These are phyloP conservation scores for Atta cephalotes DNA, from an alignment of 1,140 invertebrate genomes.

Conservation along the genomic window DNA sequence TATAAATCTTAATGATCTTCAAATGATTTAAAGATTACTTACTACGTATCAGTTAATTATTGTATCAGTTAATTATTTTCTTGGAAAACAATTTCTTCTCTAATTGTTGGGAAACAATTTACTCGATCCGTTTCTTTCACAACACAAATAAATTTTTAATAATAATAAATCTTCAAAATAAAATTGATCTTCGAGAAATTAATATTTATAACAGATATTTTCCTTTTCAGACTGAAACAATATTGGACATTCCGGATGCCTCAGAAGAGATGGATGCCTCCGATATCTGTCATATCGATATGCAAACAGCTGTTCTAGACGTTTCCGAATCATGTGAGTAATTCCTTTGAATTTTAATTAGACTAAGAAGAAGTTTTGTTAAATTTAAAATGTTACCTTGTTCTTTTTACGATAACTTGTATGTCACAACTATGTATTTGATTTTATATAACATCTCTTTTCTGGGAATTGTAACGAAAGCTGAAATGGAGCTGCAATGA, in stretches of 20 bases:
- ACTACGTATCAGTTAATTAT: not conserved
- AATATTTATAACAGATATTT: not conserved
- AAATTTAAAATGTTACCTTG: not conserved
- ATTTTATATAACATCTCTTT: not conserved
- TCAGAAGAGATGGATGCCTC: not conserved
- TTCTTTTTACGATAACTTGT: not conserved
- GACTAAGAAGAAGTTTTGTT: not conserved
- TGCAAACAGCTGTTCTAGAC: conserved; percentile 24
- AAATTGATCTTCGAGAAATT: not conserved
- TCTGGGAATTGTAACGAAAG: not conserved
- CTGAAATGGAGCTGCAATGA: not conserved
- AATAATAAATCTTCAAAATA: no score
- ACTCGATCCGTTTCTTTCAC: no score
- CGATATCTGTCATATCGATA: conserved; percentile 56
- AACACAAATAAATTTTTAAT: no score
- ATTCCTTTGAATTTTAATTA: not conserved
- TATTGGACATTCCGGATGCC: conserved; percentile 49
- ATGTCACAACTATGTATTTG: not conserved
- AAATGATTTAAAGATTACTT: not conserved
- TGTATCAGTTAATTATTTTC: not conserved
- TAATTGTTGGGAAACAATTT: not conserved
- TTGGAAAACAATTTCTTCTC: not conserved
- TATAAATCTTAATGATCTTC: not conserved
- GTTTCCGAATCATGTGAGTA: conserved; percentile 57
- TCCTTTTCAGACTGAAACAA: conserved; percentile 54